Percentiles rank a stretch among this genome's conserved stretches.
Evolutionary conservation across 1,140 invertebrate genomes (phyloP).

Genomic region (Drosophila biarmipes): DNA sequence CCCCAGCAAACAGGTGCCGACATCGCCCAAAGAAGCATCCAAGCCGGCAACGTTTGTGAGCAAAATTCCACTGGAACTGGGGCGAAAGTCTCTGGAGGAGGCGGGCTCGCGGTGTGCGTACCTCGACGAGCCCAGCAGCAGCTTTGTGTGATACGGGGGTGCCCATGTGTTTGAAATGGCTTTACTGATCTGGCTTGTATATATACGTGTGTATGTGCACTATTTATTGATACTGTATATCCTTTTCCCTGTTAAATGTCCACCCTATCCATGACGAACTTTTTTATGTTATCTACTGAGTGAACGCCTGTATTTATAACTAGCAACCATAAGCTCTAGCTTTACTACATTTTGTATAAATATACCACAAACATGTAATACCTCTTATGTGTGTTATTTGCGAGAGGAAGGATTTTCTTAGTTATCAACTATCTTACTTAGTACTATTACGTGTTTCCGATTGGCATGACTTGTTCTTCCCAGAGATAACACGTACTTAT

Average conservation of each 20-base stretch:
- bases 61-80: conserved; percentile 64
- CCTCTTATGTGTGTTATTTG: background rate
- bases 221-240: conserved; percentile 63
- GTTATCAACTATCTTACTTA: too few species aligned
- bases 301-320: conserved; percentile 60
- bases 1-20: conserved; percentile 51
- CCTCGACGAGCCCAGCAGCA: conserved; percentile 87
- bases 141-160: conserved; percentile 86
- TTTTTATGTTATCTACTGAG: conserved; percentile 34
- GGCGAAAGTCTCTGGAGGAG: conserved; percentile 65
- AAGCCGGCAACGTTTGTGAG: conserved; percentile 29
- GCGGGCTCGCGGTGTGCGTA: conserved; percentile 84
- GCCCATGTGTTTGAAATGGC: conserved; percentile 13
- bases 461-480: too few species aligned
- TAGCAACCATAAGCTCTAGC: conserved; percentile 44
- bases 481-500: too few species aligned
- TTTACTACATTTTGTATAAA: conserved; percentile 51
- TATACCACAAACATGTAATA: conserved; percentile 31
- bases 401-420: too few species aligned
- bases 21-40: conserved; percentile 47
- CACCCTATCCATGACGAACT: conserved; percentile 52
- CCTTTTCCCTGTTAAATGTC: conserved; percentile 29
- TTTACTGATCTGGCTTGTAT: conserved; percentile 36
- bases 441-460: background rate
- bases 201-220: conserved; percentile 29